Conservation (phyloP, 2,113 vertebrate genomes). For the Carollia perspicillata region DNA sequence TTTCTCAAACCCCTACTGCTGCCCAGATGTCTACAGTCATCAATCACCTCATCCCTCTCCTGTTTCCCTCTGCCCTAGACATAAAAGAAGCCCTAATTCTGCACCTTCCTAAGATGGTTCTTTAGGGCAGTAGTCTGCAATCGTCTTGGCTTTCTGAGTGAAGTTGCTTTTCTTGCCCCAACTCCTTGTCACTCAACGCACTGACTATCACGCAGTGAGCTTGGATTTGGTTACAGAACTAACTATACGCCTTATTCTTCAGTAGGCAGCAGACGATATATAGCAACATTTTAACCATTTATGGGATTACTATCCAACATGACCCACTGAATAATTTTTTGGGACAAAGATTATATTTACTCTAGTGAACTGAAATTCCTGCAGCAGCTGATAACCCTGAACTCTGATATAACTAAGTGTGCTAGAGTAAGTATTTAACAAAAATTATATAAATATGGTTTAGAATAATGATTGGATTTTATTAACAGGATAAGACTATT, state of each 20-base stretch:
- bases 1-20: background rate
- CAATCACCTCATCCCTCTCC: background rate
- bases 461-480: conserved; percentile 7
- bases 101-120: background rate
- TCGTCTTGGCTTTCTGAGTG: background rate
- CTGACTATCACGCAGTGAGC: background rate
- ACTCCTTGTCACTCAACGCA: background rate
- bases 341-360: background rate
- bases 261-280: conserved; percentile 29
- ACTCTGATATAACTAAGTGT: background rate
- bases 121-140: background rate
- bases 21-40: background rate
- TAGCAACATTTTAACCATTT: conserved; percentile 11
- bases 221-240: background rate
- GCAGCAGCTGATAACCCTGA: conserved; percentile 1
- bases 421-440: background rate
- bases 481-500: background rate
- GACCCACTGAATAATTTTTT: background rate
- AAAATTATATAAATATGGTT: conserved; percentile 22
- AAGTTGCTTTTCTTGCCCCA: background rate
- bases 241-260: conserved; percentile 36
- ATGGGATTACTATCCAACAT: background rate
- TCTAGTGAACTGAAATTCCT: conserved; percentile 30
- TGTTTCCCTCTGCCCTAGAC: background rate
- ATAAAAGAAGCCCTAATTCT: background rate